phyloP scores from a whole-genome alignment of 2,888 invertebrate species.

The Oasisia sp. region DNA sequence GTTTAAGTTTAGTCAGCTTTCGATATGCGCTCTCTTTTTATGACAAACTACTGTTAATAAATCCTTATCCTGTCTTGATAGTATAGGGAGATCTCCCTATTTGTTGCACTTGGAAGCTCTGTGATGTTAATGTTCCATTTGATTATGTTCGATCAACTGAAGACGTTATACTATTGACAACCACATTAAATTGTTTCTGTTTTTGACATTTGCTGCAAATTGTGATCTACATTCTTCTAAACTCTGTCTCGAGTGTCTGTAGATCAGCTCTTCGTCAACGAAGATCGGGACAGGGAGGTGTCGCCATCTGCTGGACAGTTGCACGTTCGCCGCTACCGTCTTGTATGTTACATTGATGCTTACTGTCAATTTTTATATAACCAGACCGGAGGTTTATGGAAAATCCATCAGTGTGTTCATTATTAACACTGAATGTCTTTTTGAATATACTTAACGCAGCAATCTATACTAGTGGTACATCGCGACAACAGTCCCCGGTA shows the following conservation, averaged over 20 bases:
- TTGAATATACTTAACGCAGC: neutral
- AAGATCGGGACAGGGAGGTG: neutral
- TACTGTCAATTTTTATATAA: constrained; percentile 4
- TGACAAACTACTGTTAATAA: no score
- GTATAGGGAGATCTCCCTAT: no score
- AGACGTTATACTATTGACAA: no score
- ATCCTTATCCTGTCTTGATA: no score
- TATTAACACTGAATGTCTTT: neutral
- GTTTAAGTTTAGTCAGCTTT: no score
- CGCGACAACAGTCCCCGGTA: neutral
- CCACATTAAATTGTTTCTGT: no score
- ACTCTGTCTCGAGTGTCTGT: neutral
- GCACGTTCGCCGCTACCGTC: neutral
- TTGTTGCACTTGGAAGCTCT: no score
- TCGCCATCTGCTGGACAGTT: neutral
- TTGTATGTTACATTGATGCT: neutral
- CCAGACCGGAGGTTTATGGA: neutral
- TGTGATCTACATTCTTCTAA: no score
- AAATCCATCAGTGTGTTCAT: neutral
- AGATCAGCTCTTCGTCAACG: neutral
- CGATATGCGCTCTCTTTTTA: no score
- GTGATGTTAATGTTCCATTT: no score
- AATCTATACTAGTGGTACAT: neutral
- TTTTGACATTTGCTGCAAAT: no score
- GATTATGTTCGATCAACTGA: no score